These are phyloP conservation scores for Helicolenus hilgendorfi DNA, from an alignment of 2,797 vertebrate species.

Conservation along the genomic window DNA sequence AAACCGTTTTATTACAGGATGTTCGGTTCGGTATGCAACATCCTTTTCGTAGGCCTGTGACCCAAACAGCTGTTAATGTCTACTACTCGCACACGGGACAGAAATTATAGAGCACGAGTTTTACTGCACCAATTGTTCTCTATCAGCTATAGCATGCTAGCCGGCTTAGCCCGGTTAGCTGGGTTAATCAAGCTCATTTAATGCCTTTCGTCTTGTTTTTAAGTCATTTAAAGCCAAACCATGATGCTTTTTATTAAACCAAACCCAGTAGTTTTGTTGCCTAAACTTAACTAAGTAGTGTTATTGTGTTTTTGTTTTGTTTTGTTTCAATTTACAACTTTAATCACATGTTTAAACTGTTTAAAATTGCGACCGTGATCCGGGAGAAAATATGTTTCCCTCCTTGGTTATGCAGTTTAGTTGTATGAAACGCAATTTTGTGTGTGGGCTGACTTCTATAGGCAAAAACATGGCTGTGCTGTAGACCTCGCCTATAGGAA, in stretches of 20 bases:
- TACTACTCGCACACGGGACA: neutral
- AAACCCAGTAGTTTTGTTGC: too few species aligned
- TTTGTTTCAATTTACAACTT: neutral
- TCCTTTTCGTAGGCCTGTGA: neutral
- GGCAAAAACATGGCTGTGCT: neutral
- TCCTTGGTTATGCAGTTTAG: neutral
- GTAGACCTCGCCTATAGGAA: neutral
- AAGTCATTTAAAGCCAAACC: too few species aligned
- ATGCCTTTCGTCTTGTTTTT: too few species aligned
- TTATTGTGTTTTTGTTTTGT: neutral
- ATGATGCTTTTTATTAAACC: too few species aligned
- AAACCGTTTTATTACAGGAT: neutral
- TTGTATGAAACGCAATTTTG: neutral
- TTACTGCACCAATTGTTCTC: too few species aligned
- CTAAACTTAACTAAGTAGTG: neutral
- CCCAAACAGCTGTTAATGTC: neutral
- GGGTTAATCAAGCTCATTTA: too few species aligned
- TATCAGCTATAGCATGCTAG: too few species aligned
- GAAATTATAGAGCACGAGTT: neutral
- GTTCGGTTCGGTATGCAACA: neutral
- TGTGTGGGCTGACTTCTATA: neutral
- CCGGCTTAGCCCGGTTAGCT: too few species aligned
- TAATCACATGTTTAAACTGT: neutral
- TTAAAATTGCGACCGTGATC: neutral
- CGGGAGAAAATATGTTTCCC: neutral